These are phyloP conservation scores for Agelaius tricolor DNA, from an alignment of 2,113 vertebrate species.

Conservation along the genomic window DNA sequence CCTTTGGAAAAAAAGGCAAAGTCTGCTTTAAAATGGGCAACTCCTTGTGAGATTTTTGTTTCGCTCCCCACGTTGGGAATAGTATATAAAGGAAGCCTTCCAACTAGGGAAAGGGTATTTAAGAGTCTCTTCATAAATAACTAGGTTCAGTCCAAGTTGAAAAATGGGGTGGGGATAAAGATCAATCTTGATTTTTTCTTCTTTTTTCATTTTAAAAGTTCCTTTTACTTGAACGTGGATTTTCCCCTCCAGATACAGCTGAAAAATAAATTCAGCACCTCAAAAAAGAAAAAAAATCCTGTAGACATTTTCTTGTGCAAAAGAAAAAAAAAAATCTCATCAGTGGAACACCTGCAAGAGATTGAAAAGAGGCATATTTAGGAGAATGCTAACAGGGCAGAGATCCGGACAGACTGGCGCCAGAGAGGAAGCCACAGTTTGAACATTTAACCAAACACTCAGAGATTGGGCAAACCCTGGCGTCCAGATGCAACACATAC, in stretches of 20 bases:
- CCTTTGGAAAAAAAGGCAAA: constrained; percentile 93
- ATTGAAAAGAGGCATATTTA: constrained; percentile 93
- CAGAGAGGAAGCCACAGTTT: constrained; percentile 96
- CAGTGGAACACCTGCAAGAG: constrained; percentile 96
- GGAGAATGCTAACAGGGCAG: constrained; percentile 91
- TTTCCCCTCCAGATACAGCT: constrained; percentile 66
- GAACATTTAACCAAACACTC: constrained; percentile 98
- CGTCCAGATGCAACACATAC: constrained; percentile 88
- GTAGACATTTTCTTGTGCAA: constrained; percentile 75
- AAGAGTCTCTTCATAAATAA: constrained; percentile 98
- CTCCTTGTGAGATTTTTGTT: constrained; percentile 79
- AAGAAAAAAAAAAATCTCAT: constrained; percentile 68
- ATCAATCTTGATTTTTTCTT: constrained; percentile 74
- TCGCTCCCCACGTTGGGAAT: constrained; percentile 87
- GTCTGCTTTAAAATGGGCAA: constrained; percentile 81
- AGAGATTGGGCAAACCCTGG: constrained; percentile 90
- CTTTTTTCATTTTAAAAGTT: constrained; percentile 63
- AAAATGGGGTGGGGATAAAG: constrained; percentile 81
- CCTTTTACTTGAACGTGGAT: constrained; percentile 73
- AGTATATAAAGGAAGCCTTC: constrained; percentile 91
- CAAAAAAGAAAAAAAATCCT: constrained; percentile 75
- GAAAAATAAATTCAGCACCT: constrained; percentile 81
- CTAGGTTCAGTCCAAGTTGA: constrained; percentile 86
- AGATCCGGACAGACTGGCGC: constrained; percentile 97
- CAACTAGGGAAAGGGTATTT: constrained; percentile 92